These are phyloP conservation scores for Chromoteleia sp. DNA, from an alignment of 2,888 invertebrate species.

Conservation along the genomic window DNA sequence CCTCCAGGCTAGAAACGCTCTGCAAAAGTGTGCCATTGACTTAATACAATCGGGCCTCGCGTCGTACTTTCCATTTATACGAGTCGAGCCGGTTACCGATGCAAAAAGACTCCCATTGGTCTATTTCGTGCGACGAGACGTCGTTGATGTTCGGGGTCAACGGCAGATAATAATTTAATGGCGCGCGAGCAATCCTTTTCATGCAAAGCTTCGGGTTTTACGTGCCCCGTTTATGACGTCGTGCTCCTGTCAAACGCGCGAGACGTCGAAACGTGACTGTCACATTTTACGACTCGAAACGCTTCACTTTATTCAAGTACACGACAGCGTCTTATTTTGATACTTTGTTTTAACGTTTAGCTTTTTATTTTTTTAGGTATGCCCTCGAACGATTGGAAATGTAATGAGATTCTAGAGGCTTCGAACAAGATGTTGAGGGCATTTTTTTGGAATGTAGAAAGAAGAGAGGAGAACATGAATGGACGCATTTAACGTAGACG, in stretches of 20 bases:
- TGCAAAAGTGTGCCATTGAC: conserved; percentile 58
- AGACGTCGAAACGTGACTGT: too few species aligned
- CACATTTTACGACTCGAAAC: too few species aligned
- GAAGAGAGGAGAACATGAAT: too few species aligned
- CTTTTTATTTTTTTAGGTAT: too few species aligned
- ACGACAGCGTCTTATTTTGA: too few species aligned
- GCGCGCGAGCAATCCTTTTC: conserved; percentile 37
- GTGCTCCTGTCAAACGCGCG: conserved; percentile 13
- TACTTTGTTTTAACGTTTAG: too few species aligned
- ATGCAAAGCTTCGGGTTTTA: conserved; percentile 29
- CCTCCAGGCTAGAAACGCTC: conserved; percentile 53
- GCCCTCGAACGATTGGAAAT: too few species aligned
- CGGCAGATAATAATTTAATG: conserved; percentile 52
- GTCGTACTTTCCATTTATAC: conserved; percentile 56
- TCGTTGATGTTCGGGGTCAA: conserved; percentile 48
- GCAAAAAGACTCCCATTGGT: conserved; percentile 37
- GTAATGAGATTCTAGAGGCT: too few species aligned
- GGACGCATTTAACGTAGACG: too few species aligned
- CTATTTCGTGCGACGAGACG: conserved; percentile 30
- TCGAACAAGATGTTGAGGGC: too few species aligned
- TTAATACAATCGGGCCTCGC: conserved; percentile 48
- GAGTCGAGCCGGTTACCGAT: conserved; percentile 29
- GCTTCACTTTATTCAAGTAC: too few species aligned
- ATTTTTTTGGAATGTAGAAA: too few species aligned
- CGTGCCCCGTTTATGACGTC: conserved; percentile 43